These are phyloP conservation scores for Etheostoma perlongum DNA, from an alignment of 2,797 vertebrate species.

Conservation along the genomic window DNA sequence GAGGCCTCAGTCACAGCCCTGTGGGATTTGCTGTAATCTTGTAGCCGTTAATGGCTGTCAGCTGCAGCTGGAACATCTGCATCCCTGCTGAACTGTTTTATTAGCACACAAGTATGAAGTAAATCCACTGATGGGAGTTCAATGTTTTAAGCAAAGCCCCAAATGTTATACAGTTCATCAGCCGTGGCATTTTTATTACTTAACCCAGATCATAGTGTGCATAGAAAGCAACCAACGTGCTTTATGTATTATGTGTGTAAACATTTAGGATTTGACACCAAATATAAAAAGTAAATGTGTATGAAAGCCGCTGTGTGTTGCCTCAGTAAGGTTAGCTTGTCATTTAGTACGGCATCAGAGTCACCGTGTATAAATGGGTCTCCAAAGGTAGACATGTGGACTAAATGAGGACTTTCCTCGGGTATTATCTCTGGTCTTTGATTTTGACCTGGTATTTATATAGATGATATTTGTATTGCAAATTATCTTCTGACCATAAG, in stretches of 20 bases:
- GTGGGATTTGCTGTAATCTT: neutral
- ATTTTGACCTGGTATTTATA: too few relatives aligned
- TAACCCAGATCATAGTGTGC: neutral
- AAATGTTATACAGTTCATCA: neutral
- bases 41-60: neutral
- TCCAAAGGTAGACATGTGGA: too few relatives aligned
- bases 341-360: too few relatives aligned
- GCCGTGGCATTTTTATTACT: neutral
- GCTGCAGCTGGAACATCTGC: neutral
- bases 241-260: neutral
- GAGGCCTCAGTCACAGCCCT: neutral
- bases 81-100: neutral
- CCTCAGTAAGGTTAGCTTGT: too few relatives aligned
- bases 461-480: too few relatives aligned
- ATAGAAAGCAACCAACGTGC: neutral
- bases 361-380: too few relatives aligned
- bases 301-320: too few relatives aligned
- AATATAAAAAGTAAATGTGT: too few relatives aligned
- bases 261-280: too few relatives aligned
- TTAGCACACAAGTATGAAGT: neutral
- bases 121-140: neutral
- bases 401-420: too few relatives aligned
- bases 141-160: neutral
- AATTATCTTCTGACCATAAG: too few relatives aligned
- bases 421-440: too few relatives aligned